A percentile compares a stretch with the other conserved stretches of the same genome.
These are phyloP conservation scores for Aradophagus sp. DNA, from an alignment of 1,140 invertebrate genomes.

Conservation along the genomic window DNA sequence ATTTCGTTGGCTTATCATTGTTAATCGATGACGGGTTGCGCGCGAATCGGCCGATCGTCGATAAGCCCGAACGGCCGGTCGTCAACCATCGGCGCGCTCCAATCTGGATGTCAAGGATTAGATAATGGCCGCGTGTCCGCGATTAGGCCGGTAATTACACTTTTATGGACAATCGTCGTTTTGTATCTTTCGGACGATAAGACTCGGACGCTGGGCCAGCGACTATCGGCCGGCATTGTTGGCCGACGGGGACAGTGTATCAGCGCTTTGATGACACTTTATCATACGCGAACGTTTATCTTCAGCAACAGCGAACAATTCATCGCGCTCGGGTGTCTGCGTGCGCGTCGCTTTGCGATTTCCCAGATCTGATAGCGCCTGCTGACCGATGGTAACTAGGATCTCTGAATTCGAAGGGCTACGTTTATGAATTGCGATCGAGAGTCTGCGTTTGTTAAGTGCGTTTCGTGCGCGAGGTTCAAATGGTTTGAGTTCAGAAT, in stretches of 20 bases:
- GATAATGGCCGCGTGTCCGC: conserved; percentile 11
- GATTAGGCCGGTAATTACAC: conserved; percentile 17
- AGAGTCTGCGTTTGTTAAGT: too few species aligned
- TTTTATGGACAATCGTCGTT: conserved; percentile 15
- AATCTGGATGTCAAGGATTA: conserved; percentile 30
- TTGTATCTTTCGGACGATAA: conserved; percentile 11
- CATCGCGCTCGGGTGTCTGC: neutral
- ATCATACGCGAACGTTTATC: conserved; percentile 11
- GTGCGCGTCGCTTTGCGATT: too few species aligned
- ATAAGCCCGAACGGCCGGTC: conserved; percentile 26
- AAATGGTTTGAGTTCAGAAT: too few species aligned
- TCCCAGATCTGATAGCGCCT: conserved; percentile 13
- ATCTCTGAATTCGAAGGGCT: conserved; percentile 2
- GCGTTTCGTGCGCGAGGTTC: too few species aligned
- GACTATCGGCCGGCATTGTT: conserved; percentile 4
- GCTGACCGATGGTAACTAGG: neutral
- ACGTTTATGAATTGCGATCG: too few species aligned
- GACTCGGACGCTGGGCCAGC: neutral
- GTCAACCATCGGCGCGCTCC: conserved; percentile 3
- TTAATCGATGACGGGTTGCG: conserved; percentile 31
- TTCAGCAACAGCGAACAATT: conserved; percentile 8
- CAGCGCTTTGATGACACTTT: conserved; percentile 19
- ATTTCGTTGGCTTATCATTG: conserved; percentile 31
- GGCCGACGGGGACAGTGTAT: conserved; percentile 11
- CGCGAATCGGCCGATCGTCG: conserved; percentile 6